Evolutionary conservation across 2,113 vertebrate genomes (phyloP).

Genomic region (Piaya cayana): DNA sequence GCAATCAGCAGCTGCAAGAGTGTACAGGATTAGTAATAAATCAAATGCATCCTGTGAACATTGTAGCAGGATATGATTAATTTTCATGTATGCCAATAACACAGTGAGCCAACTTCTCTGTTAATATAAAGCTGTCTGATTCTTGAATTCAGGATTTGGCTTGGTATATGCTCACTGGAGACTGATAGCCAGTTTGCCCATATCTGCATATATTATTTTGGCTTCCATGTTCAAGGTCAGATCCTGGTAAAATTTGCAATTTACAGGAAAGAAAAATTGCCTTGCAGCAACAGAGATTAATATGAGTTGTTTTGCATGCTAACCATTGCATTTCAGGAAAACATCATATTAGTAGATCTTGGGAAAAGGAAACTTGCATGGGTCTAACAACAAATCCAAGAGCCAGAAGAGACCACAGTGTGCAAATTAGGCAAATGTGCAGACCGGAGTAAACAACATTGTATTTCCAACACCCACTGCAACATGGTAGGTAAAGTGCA

Average conservation of each 20-base stretch:
- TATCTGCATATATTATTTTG: not conserved
- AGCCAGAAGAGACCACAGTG: not conserved
- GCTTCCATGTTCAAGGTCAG: slow-evolving; percentile 10
- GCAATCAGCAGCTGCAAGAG: slow-evolving; percentile 41
- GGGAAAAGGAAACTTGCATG: not conserved
- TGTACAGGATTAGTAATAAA: slow-evolving; percentile 49
- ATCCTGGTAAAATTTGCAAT: slow-evolving; percentile 21
- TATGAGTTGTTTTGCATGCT: not conserved
- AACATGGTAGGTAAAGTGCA: not conserved
- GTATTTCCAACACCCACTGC: not conserved
- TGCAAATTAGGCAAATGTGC: not conserved
- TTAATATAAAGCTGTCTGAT: not conserved
- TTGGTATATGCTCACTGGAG: not conserved
- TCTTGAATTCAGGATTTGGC: not conserved
- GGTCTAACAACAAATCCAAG: not conserved
- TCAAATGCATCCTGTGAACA: slow-evolving; percentile 36
- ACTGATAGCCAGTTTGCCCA: not conserved
- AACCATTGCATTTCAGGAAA: not conserved
- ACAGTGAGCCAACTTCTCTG: not conserved
- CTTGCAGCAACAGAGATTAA: not conserved
- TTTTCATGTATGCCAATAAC: slow-evolving; percentile 14
- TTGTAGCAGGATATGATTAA: slow-evolving; percentile 59
- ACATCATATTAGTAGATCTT: not conserved
- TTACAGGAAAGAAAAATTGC: not conserved
- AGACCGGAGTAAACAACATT: not conserved